Percentiles rank a stretch among this genome's conserved stretches.
Evolutionary conservation across 2,113 vertebrate species (phyloP).

Genomic region (Sterna hirundo): DNA sequence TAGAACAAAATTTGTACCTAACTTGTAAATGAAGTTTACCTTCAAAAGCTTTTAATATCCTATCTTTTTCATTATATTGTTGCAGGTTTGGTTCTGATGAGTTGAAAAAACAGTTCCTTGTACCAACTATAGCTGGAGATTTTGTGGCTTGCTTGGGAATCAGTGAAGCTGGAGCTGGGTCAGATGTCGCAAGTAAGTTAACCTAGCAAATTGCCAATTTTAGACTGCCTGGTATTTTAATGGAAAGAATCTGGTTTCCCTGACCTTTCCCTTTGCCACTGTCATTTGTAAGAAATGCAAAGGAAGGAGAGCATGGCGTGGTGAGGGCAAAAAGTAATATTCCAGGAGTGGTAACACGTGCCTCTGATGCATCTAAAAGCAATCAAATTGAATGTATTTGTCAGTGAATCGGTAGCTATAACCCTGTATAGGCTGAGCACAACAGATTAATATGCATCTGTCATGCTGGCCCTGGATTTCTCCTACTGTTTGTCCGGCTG

Average conservation of each 20-base stretch:
- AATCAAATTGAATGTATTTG: background rate
- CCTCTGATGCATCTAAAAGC: background rate
- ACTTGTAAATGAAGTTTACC: background rate
- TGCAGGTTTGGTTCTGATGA: conserved; percentile 82
- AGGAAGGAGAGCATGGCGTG: background rate
- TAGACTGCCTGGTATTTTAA: background rate
- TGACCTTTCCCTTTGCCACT: background rate
- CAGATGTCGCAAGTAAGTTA: conserved; percentile 85
- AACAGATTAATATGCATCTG: background rate
- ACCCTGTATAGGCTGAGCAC: background rate
- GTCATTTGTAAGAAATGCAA: background rate
- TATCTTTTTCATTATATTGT: background rate
- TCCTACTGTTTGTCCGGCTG: background rate
- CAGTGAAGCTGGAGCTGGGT: conserved; percentile 82
- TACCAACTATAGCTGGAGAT: conserved; percentile 80
- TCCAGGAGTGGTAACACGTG: background rate
- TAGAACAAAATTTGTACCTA: background rate
- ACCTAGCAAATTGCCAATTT: background rate
- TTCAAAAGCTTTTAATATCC: background rate
- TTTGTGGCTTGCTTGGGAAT: conserved; percentile 84
- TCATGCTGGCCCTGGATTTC: background rate
- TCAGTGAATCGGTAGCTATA: background rate
- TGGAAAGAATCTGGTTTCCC: background rate
- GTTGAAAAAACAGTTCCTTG: conserved; percentile 82
- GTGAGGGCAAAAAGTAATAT: background rate